These are phyloP conservation scores for Drosophila melanogaster DNA, from an alignment of 1,140 invertebrate species.

Conservation along the genomic window Release_6_plus_ISO1_MT NC_004354.4:10819501-10820000, in stretches of 20 bases:
- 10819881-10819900: conserved; percentile 6
- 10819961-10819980: conserved; percentile 50
- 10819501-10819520: neutral
- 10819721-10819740: too few species aligned
- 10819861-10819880: conserved; percentile 34
- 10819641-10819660: too few species aligned
- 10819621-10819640: too few species aligned
- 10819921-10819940: conserved; percentile 8
- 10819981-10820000: conserved; percentile 45
- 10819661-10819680: too few species aligned
- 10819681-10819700: too few species aligned
- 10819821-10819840: neutral
- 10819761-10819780: conserved; percentile 5
- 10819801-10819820: conserved; percentile 56
- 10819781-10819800: conserved; percentile 64
- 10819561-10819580: too few species aligned
- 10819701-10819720: too few species aligned
- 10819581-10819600: too few species aligned
- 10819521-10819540: neutral
- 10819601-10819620: too few species aligned
- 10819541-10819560: too few species aligned
- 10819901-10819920: conserved; percentile 1
- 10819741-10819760: neutral
- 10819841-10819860: conserved; percentile 43
- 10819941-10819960: conserved; percentile 47